phyloP scores from a whole-genome alignment of 1,140 invertebrate genomes.

The silkworm (Bombyx mori) region ASM3026992v2 NC_085109.1:11116501-11117000 shows the following conservation, averaged over 20 bases:
- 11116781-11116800: constrained; percentile 1
- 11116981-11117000: too few species aligned
- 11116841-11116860: too few species aligned
- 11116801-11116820: background rate
- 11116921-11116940: too few species aligned
- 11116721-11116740: constrained; percentile 61
- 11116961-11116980: too few species aligned
- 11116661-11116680: constrained; percentile 26
- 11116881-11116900: too few species aligned
- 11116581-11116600: constrained; percentile 70
- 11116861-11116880: too few species aligned
- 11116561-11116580: constrained; percentile 67
- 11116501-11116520: constrained; percentile 37
- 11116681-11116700: constrained; percentile 14
- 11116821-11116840: too few species aligned
- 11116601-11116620: constrained; percentile 67
- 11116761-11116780: constrained; percentile 58
- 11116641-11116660: constrained; percentile 34
- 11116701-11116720: constrained; percentile 34
- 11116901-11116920: too few species aligned
- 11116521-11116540: constrained; percentile 64
- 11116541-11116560: constrained; percentile 64
- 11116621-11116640: constrained; percentile 31
- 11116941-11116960: too few species aligned
- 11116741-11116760: constrained; percentile 61